Evolutionary conservation across 2,888 invertebrate genomes (phyloP).

Genomic region (Lordiphosa fenestrarum): DNA sequence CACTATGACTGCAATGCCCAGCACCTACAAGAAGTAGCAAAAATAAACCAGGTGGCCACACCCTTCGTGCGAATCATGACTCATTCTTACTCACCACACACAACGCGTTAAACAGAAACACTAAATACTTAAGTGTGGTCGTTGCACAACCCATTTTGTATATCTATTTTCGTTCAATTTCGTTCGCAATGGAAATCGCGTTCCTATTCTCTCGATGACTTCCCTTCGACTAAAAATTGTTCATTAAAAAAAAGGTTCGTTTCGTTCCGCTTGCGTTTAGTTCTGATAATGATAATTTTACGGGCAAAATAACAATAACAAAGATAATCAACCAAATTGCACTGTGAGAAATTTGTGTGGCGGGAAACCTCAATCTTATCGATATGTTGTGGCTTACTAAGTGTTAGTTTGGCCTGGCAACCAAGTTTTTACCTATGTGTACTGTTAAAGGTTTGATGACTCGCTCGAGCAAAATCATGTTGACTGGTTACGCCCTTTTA

Average conservation of each 20-base stretch:
- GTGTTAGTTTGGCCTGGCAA: neutral
- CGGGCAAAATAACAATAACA: slow-evolving; percentile 37
- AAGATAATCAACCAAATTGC: slow-evolving; percentile 29
- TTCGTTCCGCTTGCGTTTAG: slow-evolving; percentile 22
- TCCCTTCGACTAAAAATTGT: slow-evolving; percentile 46
- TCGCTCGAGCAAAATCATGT: neutral
- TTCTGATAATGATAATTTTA: slow-evolving; percentile 43
- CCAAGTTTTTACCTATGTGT: neutral
- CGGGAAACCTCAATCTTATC: neutral
- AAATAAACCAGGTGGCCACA: slow-evolving; percentile 5
- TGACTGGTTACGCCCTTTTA: too few species aligned
- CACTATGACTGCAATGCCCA: slow-evolving; percentile 58
- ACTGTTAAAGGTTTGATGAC: neutral
- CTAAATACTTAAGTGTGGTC: slow-evolving; percentile 55
- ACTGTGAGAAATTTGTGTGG: slow-evolving; percentile 35
- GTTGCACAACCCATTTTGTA: slow-evolving; percentile 65
- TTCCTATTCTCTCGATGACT: slow-evolving; percentile 29
- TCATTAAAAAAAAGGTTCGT: slow-evolving; percentile 15
- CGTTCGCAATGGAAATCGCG: slow-evolving; percentile 9
- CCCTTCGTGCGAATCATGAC: slow-evolving; percentile 2
- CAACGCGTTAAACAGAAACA: slow-evolving; percentile 62
- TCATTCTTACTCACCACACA: slow-evolving; percentile 61
- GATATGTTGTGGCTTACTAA: neutral
- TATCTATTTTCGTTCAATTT: slow-evolving; percentile 1
- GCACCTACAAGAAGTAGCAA: slow-evolving; percentile 42